These are phyloP conservation scores for Catharus bicknelli DNA, from an alignment of 2,113 vertebrate genomes.

Conservation along the genomic window DNA sequence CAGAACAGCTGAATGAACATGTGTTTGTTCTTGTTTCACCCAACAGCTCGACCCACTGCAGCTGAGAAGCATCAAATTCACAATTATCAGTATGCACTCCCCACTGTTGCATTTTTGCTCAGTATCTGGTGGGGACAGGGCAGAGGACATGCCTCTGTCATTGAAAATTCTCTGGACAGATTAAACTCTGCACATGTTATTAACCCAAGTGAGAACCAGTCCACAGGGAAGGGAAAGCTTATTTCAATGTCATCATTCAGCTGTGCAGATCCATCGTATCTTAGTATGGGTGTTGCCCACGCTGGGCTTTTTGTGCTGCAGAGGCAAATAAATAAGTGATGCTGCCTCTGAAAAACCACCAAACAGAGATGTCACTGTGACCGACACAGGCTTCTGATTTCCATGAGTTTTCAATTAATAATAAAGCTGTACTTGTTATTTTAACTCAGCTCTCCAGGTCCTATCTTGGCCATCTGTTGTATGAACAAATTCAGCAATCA, in stretches of 20 bases:
- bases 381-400: rapidly evolving
- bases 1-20: background rate
- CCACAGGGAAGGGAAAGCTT: background rate
- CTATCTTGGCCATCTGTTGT: background rate
- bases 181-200: background rate
- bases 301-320: background rate
- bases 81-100: background rate
- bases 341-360: background rate
- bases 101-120: background rate
- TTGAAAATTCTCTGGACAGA: background rate
- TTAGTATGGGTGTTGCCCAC: background rate
- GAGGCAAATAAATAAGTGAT: background rate
- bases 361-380: background rate
- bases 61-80: background rate
- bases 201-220: background rate
- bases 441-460: background rate
- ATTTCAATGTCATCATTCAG: background rate
- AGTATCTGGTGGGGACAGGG: background rate
- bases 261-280: background rate
- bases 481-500: background rate
- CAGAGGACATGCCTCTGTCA: background rate
- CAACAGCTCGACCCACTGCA: background rate
- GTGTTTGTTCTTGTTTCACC: rapidly evolving
- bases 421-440: background rate
- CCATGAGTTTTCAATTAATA: background rate